Evolutionary conservation across 1,140 invertebrate genomes (phyloP).

Genomic region (Pomacea maculata): DNA sequence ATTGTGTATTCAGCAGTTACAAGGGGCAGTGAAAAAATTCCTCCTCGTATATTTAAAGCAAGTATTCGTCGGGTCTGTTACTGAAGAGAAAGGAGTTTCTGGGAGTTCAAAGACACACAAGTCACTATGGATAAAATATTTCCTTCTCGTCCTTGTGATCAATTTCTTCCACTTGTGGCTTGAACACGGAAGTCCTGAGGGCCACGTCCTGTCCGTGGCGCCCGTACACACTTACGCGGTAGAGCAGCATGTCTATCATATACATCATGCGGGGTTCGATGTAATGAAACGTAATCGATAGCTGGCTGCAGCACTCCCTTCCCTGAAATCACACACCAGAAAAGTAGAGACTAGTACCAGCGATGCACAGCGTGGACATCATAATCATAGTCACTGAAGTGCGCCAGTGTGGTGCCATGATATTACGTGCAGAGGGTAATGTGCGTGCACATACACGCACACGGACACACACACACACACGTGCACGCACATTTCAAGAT

Average conservation of each 20-base stretch:
- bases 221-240: slow-evolving; percentile 31
- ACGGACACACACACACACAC: slow-evolving; percentile 30
- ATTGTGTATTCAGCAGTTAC: no score
- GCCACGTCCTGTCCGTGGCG: slow-evolving; percentile 14
- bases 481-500: slow-evolving; percentile 11
- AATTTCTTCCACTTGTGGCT: background rate
- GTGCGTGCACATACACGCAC: slow-evolving; percentile 34
- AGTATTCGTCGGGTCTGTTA: no score
- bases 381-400: no score
- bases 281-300: slow-evolving; percentile 38
- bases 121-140: background rate
- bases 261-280: slow-evolving; percentile 27
- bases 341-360: no score
- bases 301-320: slow-evolving; percentile 35
- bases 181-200: background rate
- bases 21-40: no score
- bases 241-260: slow-evolving; percentile 35
- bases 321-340: slow-evolving; percentile 24
- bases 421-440: background rate
- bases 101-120: no score
- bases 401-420: no score
- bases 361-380: no score
- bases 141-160: background rate
- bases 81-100: no score
- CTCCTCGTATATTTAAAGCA: no score